These are phyloP conservation scores for Eurytoma adleriae DNA, from an alignment of 2,888 invertebrate species.

Conservation along the genomic window DNA sequence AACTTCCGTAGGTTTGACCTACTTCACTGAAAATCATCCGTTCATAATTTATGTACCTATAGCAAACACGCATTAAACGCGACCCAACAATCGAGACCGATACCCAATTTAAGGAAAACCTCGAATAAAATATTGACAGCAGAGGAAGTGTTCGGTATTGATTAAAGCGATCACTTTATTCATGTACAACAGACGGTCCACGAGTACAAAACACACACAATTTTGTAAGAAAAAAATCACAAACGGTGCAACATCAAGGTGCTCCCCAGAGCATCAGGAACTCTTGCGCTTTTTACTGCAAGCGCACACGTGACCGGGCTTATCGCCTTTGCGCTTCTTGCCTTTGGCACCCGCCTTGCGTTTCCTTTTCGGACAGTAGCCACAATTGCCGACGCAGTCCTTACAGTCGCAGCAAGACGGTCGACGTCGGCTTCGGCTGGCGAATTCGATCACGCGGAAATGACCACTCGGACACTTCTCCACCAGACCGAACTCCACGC, in stretches of 20 bases:
- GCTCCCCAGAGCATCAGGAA: too few species aligned
- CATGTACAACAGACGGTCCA: too few species aligned
- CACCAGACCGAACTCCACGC: constrained; percentile 59
- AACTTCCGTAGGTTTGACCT: constrained; percentile 30
- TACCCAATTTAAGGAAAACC: too few species aligned
- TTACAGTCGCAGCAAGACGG: constrained; percentile 62
- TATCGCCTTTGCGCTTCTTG: constrained; percentile 4
- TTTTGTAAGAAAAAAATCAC: too few species aligned
- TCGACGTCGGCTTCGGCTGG: not conserved
- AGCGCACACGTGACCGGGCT: constrained; percentile 35
- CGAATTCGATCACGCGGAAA: constrained; percentile 75
- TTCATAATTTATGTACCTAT: too few species aligned
- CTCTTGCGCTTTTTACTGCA: constrained; percentile 47
- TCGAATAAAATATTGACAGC: too few species aligned
- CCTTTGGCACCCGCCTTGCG: not conserved
- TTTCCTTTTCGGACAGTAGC: constrained; percentile 56
- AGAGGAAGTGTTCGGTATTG: too few species aligned
- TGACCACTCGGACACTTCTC: constrained; percentile 48
- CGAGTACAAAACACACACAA: too few species aligned
- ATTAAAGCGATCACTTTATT: too few species aligned
- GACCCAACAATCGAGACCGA: too few species aligned
- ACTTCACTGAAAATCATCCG: not conserved
- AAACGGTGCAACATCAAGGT: too few species aligned
- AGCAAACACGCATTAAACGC: too few species aligned
- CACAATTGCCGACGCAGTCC: constrained; percentile 61